These are phyloP conservation scores for Colletes gigas DNA, from an alignment of 1,140 invertebrate genomes.

Conservation along the genomic window DNA sequence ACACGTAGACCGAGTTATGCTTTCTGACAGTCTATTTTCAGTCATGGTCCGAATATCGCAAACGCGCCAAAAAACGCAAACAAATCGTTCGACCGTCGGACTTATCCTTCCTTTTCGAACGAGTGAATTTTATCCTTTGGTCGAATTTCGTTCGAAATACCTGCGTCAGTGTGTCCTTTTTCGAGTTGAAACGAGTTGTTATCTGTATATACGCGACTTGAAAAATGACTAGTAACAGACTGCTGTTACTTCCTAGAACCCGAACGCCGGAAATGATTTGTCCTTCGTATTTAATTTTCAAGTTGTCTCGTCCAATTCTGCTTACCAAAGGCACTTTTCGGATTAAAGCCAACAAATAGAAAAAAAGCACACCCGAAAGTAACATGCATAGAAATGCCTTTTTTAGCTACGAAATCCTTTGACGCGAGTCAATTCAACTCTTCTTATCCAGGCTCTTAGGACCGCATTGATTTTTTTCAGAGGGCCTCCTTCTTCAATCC, in stretches of 20 bases:
- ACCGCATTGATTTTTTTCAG: constrained; percentile 46
- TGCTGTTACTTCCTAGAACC: not conserved
- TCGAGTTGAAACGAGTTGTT: not conserved
- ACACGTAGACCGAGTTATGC: constrained; percentile 19
- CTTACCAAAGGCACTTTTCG: not conserved
- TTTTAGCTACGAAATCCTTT: not conserved
- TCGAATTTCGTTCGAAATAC: not conserved
- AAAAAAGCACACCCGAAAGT: not conserved
- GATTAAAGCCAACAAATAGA: not conserved
- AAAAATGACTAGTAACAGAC: not conserved
- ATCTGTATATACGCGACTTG: not conserved
- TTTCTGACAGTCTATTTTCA: constrained; percentile 34
- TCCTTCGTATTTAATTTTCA: not conserved
- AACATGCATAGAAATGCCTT: not conserved
- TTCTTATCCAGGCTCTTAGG: not conserved
- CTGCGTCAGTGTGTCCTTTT: not conserved
- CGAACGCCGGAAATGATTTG: not conserved
- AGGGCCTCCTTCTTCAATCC: constrained; percentile 9
- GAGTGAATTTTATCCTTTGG: constrained; percentile 15
- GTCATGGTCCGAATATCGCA: constrained; percentile 17
- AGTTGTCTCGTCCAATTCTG: not conserved
- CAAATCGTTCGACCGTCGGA: not conserved
- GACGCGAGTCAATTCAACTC: not conserved
- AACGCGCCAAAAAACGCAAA: not conserved
- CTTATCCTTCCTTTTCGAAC: not conserved